These are phyloP conservation scores for Ptychoptera contaminata DNA, from an alignment of 2,888 invertebrate species.

Conservation along the genomic window DNA sequence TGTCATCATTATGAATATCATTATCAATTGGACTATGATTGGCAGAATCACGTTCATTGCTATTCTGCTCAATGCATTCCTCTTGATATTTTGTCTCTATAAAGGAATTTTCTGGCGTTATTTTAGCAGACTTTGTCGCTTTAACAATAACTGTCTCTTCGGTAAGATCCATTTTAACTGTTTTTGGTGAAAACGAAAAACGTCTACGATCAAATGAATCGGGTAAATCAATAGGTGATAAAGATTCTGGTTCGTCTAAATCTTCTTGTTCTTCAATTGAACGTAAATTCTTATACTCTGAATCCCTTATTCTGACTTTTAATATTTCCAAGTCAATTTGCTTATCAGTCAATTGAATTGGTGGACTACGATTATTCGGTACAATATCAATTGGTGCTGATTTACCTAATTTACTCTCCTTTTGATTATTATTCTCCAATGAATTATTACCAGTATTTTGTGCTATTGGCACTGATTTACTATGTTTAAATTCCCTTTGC, in stretches of 20 bases:
- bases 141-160: slow-evolving; percentile 26
- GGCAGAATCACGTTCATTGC: slow-evolving; percentile 43
- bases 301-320: slow-evolving; percentile 20
- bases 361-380: slow-evolving; percentile 40
- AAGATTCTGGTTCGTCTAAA: slow-evolving; percentile 7
- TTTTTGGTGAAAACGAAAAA: slow-evolving; percentile 4
- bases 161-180: slow-evolving; percentile 9
- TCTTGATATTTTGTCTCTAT: slow-evolving; percentile 26
- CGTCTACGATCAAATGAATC: slow-evolving; percentile 18
- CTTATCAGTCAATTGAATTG: slow-evolving; percentile 44
- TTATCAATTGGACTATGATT: slow-evolving; percentile 55
- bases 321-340: slow-evolving; percentile 46
- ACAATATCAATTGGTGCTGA: slow-evolving; percentile 53
- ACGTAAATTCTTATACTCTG: slow-evolving; percentile 14
- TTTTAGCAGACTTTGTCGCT: slow-evolving; percentile 26
- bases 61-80: slow-evolving; percentile 23
- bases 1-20: slow-evolving; percentile 1
- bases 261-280: slow-evolving; percentile 12
- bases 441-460: slow-evolving; percentile 9
- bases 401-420: slow-evolving; percentile 33
- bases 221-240: slow-evolving; percentile 26
- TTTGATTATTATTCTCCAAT: slow-evolving; percentile 16
- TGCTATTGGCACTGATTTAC: slow-evolving; percentile 8
- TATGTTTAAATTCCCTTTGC: slow-evolving; percentile 7
- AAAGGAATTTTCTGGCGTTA: slow-evolving; percentile 27